Evolutionary conservation across 1,140 invertebrate genomes (phyloP).

Genomic region (Megalonaias nervosa): DNA sequence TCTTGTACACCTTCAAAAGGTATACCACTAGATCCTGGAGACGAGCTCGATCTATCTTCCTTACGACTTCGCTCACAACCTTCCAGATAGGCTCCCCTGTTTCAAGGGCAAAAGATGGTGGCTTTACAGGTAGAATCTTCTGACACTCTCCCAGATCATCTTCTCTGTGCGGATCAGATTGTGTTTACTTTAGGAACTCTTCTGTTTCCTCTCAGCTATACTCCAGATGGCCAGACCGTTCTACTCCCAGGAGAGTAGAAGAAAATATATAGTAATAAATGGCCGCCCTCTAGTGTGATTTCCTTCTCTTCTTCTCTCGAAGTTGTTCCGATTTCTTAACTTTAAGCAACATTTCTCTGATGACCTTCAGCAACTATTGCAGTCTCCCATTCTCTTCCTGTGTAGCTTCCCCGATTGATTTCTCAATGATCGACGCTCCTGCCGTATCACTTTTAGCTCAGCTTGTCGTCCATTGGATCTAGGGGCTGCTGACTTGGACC

Average conservation of each 20-base stretch:
- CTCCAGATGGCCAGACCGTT: background rate
- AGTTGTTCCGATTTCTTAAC: constrained; percentile 10
- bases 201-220: constrained; percentile 1
- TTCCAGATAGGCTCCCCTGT: constrained; percentile 4
- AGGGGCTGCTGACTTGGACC: no score
- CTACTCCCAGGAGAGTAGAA: background rate
- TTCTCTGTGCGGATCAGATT: background rate
- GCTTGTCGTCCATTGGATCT: no score
- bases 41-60: constrained; percentile 10
- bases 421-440: background rate
- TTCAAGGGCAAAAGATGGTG: background rate
- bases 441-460: no score
- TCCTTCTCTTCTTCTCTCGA: background rate
- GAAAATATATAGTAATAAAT: background rate
- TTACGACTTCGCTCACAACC: constrained; percentile 3
- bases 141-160: background rate
- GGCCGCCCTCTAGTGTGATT: background rate
- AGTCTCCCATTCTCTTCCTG: constrained; percentile 3
- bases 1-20: constrained; percentile 15
- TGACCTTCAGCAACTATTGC: background rate
- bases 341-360: background rate
- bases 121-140: background rate
- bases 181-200: background rate
- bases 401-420: background rate
- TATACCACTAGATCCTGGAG: constrained; percentile 8